Evolutionary conservation across 2,113 vertebrate species (phyloP).

Genomic region (Irena cyanogastra): DNA sequence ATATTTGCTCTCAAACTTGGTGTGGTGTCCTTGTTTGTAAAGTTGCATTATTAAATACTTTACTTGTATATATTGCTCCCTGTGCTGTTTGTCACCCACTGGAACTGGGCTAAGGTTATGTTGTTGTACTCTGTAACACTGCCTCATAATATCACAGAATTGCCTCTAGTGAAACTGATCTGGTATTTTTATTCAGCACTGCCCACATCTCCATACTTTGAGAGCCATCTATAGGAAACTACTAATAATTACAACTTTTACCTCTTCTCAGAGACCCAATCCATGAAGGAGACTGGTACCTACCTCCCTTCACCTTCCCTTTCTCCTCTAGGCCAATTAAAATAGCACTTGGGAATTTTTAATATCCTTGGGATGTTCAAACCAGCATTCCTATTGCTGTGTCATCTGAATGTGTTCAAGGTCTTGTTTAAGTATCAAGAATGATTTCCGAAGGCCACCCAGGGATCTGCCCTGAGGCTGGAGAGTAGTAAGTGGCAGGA

Average conservation of each 20-base stretch:
- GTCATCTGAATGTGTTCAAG: background rate
- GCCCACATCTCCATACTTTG: background rate
- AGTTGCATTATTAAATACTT: background rate
- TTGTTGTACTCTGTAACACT: background rate
- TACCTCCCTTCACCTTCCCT: background rate
- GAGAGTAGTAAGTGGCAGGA: background rate
- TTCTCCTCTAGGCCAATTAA: background rate
- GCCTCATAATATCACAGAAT: background rate
- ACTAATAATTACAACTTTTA: background rate
- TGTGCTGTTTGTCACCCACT: background rate
- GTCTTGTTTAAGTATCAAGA: background rate
- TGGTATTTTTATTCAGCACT: background rate
- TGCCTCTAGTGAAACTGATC: accelerated
- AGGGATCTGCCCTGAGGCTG: background rate
- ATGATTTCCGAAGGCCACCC: background rate
- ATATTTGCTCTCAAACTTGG: background rate
- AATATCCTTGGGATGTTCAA: background rate
- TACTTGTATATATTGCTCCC: background rate
- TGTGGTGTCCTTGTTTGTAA: background rate
- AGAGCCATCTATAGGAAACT: background rate
- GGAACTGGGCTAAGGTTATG: background rate
- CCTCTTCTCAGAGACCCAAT: background rate
- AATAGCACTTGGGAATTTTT: background rate
- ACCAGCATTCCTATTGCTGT: background rate
- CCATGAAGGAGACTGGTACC: background rate